phyloP scores from a whole-genome alignment of 2,113 vertebrate species.

The Hippocampus abdominalis region DNA sequence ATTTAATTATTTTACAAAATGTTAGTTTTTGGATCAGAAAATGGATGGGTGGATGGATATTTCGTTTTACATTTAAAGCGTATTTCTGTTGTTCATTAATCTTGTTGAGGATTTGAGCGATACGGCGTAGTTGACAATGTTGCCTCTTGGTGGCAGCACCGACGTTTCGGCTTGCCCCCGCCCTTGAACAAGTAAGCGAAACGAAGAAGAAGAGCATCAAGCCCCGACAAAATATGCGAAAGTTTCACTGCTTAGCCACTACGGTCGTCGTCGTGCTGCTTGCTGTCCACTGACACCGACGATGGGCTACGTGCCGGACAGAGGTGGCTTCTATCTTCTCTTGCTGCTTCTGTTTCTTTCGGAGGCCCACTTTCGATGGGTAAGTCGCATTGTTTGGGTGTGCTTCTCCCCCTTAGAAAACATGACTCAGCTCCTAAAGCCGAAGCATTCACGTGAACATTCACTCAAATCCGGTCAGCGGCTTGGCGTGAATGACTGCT shows the following conservation, averaged over 20 bases:
- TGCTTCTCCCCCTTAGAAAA: slow-evolving; percentile 16
- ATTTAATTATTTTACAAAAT: not conserved
- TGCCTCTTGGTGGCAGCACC: slow-evolving; percentile 41
- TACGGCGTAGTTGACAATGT: not conserved
- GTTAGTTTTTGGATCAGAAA: not conserved
- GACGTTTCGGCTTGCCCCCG: not conserved
- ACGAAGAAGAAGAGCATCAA: slow-evolving; percentile 35
- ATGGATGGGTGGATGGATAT: too few relatives aligned
- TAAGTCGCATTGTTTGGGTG: slow-evolving; percentile 39
- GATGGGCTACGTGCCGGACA: slow-evolving; percentile 42
- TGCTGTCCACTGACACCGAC: not conserved
- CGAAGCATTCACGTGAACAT: not conserved
- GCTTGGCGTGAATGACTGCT: not conserved
- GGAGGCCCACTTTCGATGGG: slow-evolving; percentile 44
- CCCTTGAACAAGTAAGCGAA: slow-evolving; percentile 6
- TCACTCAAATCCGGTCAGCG: not conserved
- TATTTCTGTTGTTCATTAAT: not conserved
- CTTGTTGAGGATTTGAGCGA: not conserved
- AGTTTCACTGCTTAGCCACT: slow-evolving; percentile 10
- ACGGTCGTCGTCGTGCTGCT: not conserved
- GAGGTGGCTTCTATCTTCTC: not conserved
- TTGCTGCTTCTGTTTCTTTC: slow-evolving; percentile 36
- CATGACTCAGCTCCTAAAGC: slow-evolving; percentile 50
- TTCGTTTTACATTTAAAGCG: too few relatives aligned
- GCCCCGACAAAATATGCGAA: slow-evolving; percentile 36